Base-by-base conservation (phyloP, 2,888 invertebrate genomes). In the Ormyrus rosae region DNA sequence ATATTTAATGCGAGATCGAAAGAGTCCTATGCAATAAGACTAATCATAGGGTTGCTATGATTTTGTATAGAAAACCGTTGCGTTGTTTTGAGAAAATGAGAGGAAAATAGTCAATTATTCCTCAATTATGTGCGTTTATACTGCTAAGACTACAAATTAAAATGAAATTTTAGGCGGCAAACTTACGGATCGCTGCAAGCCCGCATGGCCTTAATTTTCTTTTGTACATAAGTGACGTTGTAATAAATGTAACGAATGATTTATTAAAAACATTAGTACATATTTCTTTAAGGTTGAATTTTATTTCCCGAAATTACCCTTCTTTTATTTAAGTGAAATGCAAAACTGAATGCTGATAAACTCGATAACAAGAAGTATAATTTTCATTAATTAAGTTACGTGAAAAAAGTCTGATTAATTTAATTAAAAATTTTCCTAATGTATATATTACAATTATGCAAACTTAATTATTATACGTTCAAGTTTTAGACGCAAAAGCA, bases 171-270 rank as follows among this genome's bases (percentile, higher is more conserved):
- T 85, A 85, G 86, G 84, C 85, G 86, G 81, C 85, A 85, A 86
- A 87, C 85, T 85, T 86, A 85, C 84, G 86, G 82, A 80, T 81
- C 82, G 82, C 80, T 85, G 85, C 81, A 3, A 34, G 34, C 84
- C 85, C 87, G 85, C 86, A 87, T 85, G 85, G 86, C 85, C 84
- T 87, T 70, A 76, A 61, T 77, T 79, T 55, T 80, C 63, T 87
- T 87, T 87, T 88, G 89, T 89, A 89, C 86, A 89, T 89, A 89
- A 88, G 86, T 86, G 85, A 87, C 84, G 87, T 86, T 86, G 85
- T 87, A 88, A 86, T 87, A 87, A 87, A 86, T 78, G 61, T 83
- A 74, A 69, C 73, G 74, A 70, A 94, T 94, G 63, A 94, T 83
- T 82, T 78, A 77, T 78, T 69, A 67, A 64, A 61, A 79, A 78